A percentile compares a stretch with the other conserved stretches of the same genome.
Conservation (phyloP, 92 coral and sea anemone species). For the Pocillopora grandis region DNA sequence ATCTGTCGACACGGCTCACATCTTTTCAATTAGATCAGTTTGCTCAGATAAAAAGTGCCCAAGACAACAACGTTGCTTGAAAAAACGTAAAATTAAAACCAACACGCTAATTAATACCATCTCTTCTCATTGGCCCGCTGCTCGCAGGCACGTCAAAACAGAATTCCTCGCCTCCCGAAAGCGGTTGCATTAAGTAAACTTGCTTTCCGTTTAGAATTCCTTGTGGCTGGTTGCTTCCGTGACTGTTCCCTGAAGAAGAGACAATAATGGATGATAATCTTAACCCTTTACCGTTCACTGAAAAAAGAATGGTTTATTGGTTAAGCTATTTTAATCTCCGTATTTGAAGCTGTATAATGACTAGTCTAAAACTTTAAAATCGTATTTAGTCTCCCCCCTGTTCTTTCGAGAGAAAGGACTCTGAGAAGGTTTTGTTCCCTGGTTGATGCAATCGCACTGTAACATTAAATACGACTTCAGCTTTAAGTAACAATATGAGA, state of each 20-base stretch:
- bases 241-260: conserved; percentile 55
- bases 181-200: conserved; percentile 57
- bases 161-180: conserved; percentile 67
- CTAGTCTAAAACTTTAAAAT: too few species aligned
- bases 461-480: too few species aligned
- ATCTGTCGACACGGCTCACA: too few species aligned
- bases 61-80: neutral
- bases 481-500: too few species aligned
- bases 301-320: too few species aligned
- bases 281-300: too few species aligned
- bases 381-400: too few species aligned
- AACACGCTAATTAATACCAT: conserved; percentile 39
- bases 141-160: conserved; percentile 57
- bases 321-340: too few species aligned
- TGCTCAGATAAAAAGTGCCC: neutral
- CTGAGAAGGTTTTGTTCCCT: too few species aligned
- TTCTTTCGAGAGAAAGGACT: too few species aligned
- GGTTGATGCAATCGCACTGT: too few species aligned
- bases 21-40: neutral
- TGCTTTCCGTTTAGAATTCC: conserved; percentile 62
- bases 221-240: conserved; percentile 53
- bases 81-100: neutral
- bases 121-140: conserved; percentile 68
- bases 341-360: too few species aligned
- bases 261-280: neutral